A percentile compares a stretch with the other conserved stretches of the same genome.
Conservation (phyloP, 37 sponge, comb jelly and placozoan genomes). For the Hexactinellida sp. region DNA sequence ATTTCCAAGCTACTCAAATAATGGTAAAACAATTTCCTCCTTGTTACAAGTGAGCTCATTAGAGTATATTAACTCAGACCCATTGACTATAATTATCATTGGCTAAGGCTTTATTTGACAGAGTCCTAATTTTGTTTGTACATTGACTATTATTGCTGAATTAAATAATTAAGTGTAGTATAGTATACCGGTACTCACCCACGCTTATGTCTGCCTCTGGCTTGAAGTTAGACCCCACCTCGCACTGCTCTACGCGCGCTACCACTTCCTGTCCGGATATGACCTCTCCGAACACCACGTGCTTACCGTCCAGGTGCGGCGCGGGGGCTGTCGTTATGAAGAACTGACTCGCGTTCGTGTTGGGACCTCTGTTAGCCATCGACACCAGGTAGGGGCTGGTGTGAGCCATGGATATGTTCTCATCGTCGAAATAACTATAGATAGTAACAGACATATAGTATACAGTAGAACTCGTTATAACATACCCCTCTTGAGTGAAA, state of each 20-base stretch:
- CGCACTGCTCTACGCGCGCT: constrained; percentile 64
- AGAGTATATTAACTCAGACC: too few relatives aligned
- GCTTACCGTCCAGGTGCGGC: constrained; percentile 41
- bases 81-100: too few relatives aligned
- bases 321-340: constrained; percentile 41
- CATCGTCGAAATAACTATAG: neutral
- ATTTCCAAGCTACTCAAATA: too few relatives aligned
- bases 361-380: constrained; percentile 97
- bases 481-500: too few relatives aligned
- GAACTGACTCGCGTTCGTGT: constrained; percentile 96
- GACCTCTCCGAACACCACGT: constrained; percentile 91
- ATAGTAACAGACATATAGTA: too few relatives aligned
- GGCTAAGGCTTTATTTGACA: too few relatives aligned
- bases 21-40: too few relatives aligned
- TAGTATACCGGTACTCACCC: neutral
- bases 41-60: too few relatives aligned
- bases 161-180: too few relatives aligned
- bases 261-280: constrained; percentile 64
- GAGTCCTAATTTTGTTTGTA: too few relatives aligned
- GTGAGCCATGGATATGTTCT: neutral
- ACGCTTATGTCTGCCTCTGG: constrained; percentile 73
- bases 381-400: constrained; percentile 59
- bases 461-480: too few relatives aligned
- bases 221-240: constrained; percentile 60
- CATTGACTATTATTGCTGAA: too few relatives aligned